Base-by-base conservation (phyloP, 2,113 vertebrate genomes). In the Lipophrys pholis region DNA sequence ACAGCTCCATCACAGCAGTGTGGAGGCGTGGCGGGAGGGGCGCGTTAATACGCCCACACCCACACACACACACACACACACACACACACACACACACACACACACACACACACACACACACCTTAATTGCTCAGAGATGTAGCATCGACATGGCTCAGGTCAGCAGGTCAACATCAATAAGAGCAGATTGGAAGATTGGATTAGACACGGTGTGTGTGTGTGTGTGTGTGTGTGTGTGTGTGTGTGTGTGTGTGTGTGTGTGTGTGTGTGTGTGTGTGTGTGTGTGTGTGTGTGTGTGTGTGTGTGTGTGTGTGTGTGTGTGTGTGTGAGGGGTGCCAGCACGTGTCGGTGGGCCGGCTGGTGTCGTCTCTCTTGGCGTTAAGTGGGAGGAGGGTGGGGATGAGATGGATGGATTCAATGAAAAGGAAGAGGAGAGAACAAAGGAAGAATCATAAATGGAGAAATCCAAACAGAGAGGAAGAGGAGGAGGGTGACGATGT, bases 81-180 rank as follows among this genome's bases (percentile, higher is more conserved):
- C 58, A 46, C 58, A 39, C 63, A 58, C 76, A 68, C 73, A 66
- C 83, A 69, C 42, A 45, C 55, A 57, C 76, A 80, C 73, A 54
- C 71, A 36, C 65, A 73, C 82, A 21, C 65, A 46, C 78, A 60
- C 59, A 66, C 84, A 67, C 73, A 52, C 80, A 52, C 49, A 2
- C 51, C 52, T 69, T 90, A 90, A 92, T 90, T 90, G 83, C 77
- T 82, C 62, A 46, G 84, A 84, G 86, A 90, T 77, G 84, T 14
- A 40, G 69, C 76, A 54, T 76, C 50, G 65, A 91, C 87, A 87
- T 21, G 72, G 8, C 42, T 68, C 12, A 42, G 89, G 76, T 92
- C 84, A 89, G 71, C 65, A 84, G 90, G 86, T 91, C 86, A 85
- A 90, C 88, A 85, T 87, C 90, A 89, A 90, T 91, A 89, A 88